Evolutionary conservation across 1,140 invertebrate species (phyloP).

Genomic region (Pissodes strobi): DNA sequence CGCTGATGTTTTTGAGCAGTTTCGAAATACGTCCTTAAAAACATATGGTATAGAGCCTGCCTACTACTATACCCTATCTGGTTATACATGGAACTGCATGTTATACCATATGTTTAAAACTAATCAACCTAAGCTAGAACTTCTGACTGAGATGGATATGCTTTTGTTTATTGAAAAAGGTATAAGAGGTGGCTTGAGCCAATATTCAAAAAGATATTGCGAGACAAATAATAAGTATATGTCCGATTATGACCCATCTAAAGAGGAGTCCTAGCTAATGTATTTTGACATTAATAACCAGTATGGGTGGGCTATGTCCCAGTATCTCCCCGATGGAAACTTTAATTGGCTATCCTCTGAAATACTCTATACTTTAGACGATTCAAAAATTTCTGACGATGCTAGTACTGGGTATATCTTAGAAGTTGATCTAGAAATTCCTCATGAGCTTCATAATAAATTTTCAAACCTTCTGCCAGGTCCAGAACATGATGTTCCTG

Average conservation of each 20-base stretch:
- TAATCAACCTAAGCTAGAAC: conserved; percentile 42
- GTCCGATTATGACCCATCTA: conserved; percentile 51
- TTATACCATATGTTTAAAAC: conserved; percentile 48
- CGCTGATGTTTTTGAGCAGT: conserved; percentile 56
- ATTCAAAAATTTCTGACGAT: conserved; percentile 48
- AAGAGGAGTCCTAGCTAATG: conserved; percentile 50
- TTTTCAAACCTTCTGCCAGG: conserved; percentile 59
- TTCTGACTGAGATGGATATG: conserved; percentile 54
- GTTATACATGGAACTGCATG: conserved; percentile 47
- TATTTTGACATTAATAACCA: conserved; percentile 63
- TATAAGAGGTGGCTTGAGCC: conserved; percentile 53
- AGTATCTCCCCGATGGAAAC: conserved; percentile 52
- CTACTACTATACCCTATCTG: conserved; percentile 53
- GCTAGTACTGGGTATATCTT: conserved; percentile 59
- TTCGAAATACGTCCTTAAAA: conserved; percentile 46
- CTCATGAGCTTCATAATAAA: conserved; percentile 57
- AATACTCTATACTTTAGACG: conserved; percentile 42
- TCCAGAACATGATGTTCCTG: conserved; percentile 19
- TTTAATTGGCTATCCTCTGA: conserved; percentile 57
- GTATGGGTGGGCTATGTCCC: conserved; percentile 60
- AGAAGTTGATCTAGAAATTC: conserved; percentile 57
- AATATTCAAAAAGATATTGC: conserved; percentile 48
- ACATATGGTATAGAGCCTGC: conserved; percentile 51
- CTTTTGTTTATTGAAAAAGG: conserved; percentile 50
- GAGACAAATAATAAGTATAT: conserved; percentile 56